phyloP scores from a whole-genome alignment of 2,113 vertebrate genomes.

The Gorilla gorilla region DNA sequence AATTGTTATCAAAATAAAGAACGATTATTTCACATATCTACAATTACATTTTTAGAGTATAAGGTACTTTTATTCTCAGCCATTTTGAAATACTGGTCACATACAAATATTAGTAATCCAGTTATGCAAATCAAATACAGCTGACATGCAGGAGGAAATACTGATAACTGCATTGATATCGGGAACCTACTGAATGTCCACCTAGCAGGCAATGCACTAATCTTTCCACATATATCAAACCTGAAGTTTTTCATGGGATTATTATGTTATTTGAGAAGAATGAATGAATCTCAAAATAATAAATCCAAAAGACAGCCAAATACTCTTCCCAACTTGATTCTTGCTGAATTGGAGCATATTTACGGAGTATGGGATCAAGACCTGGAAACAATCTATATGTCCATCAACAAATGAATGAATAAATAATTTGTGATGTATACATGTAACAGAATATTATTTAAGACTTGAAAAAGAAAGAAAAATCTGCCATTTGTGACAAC shows the following conservation, averaged over 20 bases:
- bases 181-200: not conserved
- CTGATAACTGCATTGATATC: not conserved
- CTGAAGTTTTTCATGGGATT: not conserved
- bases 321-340: not conserved
- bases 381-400: not conserved
- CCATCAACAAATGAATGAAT: not conserved
- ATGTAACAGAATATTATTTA: not conserved
- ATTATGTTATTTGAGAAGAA: not conserved
- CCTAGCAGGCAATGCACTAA: not conserved
- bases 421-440: not conserved
- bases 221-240: not conserved
- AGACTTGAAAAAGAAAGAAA: not conserved
- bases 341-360: not conserved
- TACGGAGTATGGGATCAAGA: not conserved
- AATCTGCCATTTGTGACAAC: not conserved
- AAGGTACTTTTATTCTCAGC: not conserved
- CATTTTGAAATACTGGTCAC: not conserved
- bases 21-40: not conserved
- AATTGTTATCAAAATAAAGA: not conserved
- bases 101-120: not conserved
- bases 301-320: not conserved
- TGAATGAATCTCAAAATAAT: not conserved
- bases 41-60: not conserved
- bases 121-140: not conserved
- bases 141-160: not conserved